Base-by-base conservation (phyloP, 2,888 invertebrate genomes). In the Incurvaria masculella region DNA sequence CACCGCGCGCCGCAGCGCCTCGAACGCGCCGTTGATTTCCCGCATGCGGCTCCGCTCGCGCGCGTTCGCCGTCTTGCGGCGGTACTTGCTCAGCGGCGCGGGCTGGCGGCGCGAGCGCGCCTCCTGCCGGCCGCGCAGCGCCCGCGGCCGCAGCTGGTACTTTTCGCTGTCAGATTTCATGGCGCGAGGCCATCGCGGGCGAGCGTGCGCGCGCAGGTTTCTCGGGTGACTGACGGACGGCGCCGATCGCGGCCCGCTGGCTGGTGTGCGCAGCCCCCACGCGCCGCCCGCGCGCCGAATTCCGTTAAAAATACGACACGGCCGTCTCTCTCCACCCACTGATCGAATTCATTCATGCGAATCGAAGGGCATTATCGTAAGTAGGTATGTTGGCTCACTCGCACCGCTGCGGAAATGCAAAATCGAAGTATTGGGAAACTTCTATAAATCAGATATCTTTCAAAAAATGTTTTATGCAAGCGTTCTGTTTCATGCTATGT, bases 11-110 rank as follows among this genome's bases (percentile, higher is more conserved):
- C 92, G 80, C 8, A 95, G 76, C 2, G 86, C 82, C 63, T 94
- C 94, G 68, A 94, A 95, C 1, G 94, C 94, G 51, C 85, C 82
- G 72, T 95, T 95, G 57, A 95, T 94, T 65, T 94, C 94, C 44
- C 89, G 80, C 94, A 94, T 94, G 48, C 94, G 82, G 55, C 87
- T 88, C 26, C 94, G 70, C 62, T 95, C 94, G 23, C 94, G 72
- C 0, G 93, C 92, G 72, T 94, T 95, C 14, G 94, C 94, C 1
- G 93, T 93, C 79, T 91, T 91, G 58, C 94, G 81, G 21, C 94
- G 79, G 72, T 94, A 94, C 69, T 94, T 94, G 76, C 92, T 92
- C 57, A 94, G 80, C 14, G 89, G 88, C 48, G 87, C 86, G 21
- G 87, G 82, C 63, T 86, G 80, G 57, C 85, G 80, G 61, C 86